Evolutionary conservation across 2,797 vertebrate species (phyloP).

Genomic region (Pelochelys cantorii): DNA sequence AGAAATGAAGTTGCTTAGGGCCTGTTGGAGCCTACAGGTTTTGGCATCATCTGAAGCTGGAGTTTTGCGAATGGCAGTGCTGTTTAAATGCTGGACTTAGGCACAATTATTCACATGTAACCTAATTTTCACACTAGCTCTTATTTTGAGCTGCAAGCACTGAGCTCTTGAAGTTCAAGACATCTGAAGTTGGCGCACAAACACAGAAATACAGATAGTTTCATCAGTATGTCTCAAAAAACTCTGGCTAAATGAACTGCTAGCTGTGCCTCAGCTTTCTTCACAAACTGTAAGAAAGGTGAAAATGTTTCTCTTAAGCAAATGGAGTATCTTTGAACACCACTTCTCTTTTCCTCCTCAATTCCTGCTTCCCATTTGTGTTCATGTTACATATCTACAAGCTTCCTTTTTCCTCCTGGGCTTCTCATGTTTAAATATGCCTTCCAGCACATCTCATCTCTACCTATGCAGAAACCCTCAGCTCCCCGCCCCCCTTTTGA

Average conservation of each 20-base stretch:
- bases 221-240: not conserved
- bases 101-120: fast-evolving
- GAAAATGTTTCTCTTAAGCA: not conserved
- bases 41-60: not conserved
- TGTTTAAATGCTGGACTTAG: not conserved
- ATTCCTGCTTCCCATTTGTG: not conserved
- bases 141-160: fast-evolving
- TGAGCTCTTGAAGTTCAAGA: not conserved
- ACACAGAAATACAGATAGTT: not conserved
- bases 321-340: not conserved
- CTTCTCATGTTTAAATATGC: not conserved
- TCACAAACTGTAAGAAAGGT: not conserved
- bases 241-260: not conserved
- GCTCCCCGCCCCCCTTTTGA: not conserved
- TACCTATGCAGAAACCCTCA: not conserved
- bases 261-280: not conserved
- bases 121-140: not conserved
- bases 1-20: not conserved
- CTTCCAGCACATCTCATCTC: not conserved
- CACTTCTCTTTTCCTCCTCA: not conserved
- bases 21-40: not conserved
- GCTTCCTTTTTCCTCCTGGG: not conserved
- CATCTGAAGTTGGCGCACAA: not conserved
- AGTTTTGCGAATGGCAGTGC: not conserved
- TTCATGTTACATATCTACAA: fast-evolving